Evolutionary conservation across 2,888 invertebrate species (phyloP).

Genomic region (Eupelmus urozonus): DNA sequence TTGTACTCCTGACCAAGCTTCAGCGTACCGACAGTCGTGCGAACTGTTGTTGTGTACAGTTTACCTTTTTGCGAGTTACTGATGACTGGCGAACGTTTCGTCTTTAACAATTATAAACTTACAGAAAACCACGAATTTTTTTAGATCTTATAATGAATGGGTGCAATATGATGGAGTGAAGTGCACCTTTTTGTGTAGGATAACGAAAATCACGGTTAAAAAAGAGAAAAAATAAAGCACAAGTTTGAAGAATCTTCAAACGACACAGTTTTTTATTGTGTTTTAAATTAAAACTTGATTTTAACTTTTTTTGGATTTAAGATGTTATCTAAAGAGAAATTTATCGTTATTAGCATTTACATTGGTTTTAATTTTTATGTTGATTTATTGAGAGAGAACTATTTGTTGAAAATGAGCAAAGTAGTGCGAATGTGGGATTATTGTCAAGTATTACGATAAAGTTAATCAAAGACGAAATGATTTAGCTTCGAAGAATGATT

Average conservation of each 20-base stretch:
- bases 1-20: constrained; percentile 51
- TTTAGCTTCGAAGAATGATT: constrained; percentile 44
- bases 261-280: constrained; percentile 48
- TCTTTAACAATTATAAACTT: constrained; percentile 33
- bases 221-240: constrained; percentile 39
- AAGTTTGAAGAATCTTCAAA: constrained; percentile 54
- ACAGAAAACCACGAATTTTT: constrained; percentile 4
- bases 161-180: background rate
- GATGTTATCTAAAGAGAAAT: constrained; percentile 41
- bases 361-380: constrained; percentile 50
- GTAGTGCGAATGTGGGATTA: constrained; percentile 42
- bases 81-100: constrained; percentile 20
- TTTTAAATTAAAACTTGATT: constrained; percentile 54
- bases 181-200: constrained; percentile 13
- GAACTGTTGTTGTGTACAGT: constrained; percentile 55
- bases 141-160: constrained; percentile 4
- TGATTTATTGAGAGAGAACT: constrained; percentile 23
- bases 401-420: constrained; percentile 33
- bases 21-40: constrained; percentile 40
- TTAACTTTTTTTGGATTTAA: constrained; percentile 37
- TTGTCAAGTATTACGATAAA: constrained; percentile 49
- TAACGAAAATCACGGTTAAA: constrained; percentile 38
- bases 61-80: constrained; percentile 25
- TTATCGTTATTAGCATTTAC: constrained; percentile 37
- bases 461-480: constrained; percentile 35